phyloP scores from a whole-genome alignment of 2,113 vertebrate species.

The Scomber japonicus region DNA sequence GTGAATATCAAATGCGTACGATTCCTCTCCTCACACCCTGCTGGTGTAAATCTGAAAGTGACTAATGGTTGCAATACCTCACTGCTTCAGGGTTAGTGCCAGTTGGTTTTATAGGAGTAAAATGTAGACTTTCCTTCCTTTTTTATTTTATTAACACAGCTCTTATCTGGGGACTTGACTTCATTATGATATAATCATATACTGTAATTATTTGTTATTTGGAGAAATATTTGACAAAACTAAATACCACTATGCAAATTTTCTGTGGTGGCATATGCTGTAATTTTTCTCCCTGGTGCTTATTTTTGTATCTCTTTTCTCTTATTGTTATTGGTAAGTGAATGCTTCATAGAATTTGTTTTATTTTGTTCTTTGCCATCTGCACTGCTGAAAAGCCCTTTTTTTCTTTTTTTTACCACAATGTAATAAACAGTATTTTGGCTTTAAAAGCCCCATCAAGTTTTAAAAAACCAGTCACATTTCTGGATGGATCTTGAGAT shows the following conservation, averaged over 20 bases:
- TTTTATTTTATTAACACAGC: not conserved
- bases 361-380: conserved; percentile 38
- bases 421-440: not conserved
- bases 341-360: conserved; percentile 14
- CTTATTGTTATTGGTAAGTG: conserved; percentile 12
- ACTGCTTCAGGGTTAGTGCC: conserved; percentile 16
- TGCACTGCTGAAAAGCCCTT: not conserved
- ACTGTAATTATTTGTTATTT: conserved; percentile 21
- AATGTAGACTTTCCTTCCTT: not conserved
- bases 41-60: conserved; percentile 57
- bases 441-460: not conserved
- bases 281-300: conserved; percentile 35
- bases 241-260: not conserved
- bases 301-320: conserved; percentile 33
- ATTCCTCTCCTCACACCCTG: conserved; percentile 44
- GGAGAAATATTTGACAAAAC: conserved; percentile 5
- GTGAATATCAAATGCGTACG: conserved; percentile 60
- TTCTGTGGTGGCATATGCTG: conserved; percentile 37
- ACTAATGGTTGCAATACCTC: conserved; percentile 49
- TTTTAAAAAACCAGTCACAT: not conserved
- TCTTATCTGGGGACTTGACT: not conserved
- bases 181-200: conserved; percentile 16
- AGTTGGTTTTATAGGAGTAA: not conserved
- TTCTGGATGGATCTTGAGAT: conserved; percentile 5
- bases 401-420: not conserved